phyloP scores from a whole-genome alignment of 2,113 vertebrate species.

The Crotophaga sulcirostris region DNA sequence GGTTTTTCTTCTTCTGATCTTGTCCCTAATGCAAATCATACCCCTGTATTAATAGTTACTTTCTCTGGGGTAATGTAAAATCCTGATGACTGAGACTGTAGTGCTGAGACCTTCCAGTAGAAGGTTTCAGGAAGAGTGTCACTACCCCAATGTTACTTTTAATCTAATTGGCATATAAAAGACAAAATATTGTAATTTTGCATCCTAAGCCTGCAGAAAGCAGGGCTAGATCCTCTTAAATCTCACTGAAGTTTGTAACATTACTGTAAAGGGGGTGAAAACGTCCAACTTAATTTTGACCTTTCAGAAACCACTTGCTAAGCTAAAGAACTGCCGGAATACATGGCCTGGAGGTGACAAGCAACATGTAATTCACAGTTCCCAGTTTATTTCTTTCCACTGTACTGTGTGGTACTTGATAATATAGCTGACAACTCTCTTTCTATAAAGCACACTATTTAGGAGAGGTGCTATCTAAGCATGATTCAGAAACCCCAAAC shows the following conservation, averaged over 20 bases:
- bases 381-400: background rate
- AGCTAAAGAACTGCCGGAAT: background rate
- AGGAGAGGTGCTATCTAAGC: background rate
- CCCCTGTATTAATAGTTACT: background rate
- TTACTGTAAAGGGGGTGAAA: background rate
- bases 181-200: background rate
- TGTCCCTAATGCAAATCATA: background rate
- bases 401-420: background rate
- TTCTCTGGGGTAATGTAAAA: background rate
- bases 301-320: background rate
- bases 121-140: background rate
- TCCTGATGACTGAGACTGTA: background rate
- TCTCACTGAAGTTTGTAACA: background rate
- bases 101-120: background rate
- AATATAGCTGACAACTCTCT: background rate
- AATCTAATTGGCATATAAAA: background rate
- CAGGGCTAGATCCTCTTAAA: background rate
- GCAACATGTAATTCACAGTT: background rate
- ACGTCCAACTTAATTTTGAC: background rate
- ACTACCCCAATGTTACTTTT: background rate
- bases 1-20: background rate
- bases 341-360: background rate
- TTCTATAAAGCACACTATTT: background rate
- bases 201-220: background rate
- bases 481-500: background rate